A percentile compares a stretch with the other conserved stretches of the same genome.
These are phyloP conservation scores for Arctia plantaginis DNA, from an alignment of 2,888 invertebrate species.

Conservation along the genomic window DNA sequence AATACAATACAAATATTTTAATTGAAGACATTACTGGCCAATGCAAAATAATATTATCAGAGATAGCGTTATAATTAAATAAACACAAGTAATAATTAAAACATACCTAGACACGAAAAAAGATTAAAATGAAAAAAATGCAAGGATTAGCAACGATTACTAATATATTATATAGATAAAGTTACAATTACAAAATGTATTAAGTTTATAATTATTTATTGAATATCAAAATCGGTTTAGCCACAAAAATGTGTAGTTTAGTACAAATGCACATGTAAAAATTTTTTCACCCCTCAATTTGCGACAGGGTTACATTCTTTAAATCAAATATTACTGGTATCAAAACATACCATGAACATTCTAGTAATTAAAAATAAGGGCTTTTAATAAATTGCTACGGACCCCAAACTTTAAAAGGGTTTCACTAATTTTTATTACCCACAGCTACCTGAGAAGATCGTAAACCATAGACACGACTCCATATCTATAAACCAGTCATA, in stretches of 20 bases:
- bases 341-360: background rate
- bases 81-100: too few relatives aligned
- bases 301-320: background rate
- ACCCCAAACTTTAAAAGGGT: conserved; percentile 40
- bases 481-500: conserved; percentile 4
- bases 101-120: background rate
- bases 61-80: too few relatives aligned
- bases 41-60: too few relatives aligned
- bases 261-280: background rate
- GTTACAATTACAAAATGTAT: background rate
- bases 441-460: conserved; percentile 51
- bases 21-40: too few relatives aligned
- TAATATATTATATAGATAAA: background rate
- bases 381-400: conserved; percentile 10
- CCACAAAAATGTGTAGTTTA: too few relatives aligned
- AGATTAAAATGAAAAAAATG: background rate
- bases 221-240: background rate
- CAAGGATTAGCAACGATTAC: background rate
- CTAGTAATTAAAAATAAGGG: background rate
- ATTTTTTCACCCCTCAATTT: background rate
- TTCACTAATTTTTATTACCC: conserved; percentile 55
- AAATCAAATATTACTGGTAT: background rate
- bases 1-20: too few relatives aligned
- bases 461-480: conserved; percentile 31
- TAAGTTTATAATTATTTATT: background rate